phyloP scores from a whole-genome alignment of 1,140 invertebrate species.

The Hyles vespertilio region DNA sequence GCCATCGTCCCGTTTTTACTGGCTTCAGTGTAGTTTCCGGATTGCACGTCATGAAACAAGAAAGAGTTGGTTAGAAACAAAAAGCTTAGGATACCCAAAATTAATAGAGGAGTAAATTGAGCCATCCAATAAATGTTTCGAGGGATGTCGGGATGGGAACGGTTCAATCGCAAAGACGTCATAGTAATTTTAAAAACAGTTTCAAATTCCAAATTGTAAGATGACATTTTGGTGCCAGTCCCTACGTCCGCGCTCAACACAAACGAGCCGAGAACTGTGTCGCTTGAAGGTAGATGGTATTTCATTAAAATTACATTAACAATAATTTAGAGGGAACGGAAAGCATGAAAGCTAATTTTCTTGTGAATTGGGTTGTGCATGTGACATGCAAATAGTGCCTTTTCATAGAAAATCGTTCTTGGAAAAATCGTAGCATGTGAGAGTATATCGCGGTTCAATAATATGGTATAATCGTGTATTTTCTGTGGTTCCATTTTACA shows the following conservation, averaged over 20 bases:
- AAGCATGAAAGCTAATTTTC: constrained; percentile 4
- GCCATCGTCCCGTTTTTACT: constrained; percentile 36
- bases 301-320: no score
- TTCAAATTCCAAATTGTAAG: constrained; percentile 24
- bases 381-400: constrained; percentile 4
- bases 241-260: not conserved
- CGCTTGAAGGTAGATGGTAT: no score
- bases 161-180: constrained; percentile 21
- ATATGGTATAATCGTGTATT: no score
- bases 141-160: constrained; percentile 22
- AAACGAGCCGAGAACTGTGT: no score
- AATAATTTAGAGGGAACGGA: not conserved
- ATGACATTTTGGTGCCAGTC: not conserved
- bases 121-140: constrained; percentile 22
- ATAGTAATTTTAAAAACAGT: constrained; percentile 26
- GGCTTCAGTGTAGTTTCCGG: constrained; percentile 29
- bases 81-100: constrained; percentile 16
- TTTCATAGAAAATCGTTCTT: no score
- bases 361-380: constrained; percentile 1
- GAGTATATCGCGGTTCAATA: no score
- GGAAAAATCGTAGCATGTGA: no score
- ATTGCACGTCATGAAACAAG: constrained; percentile 29
- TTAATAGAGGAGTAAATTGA: constrained; percentile 21
- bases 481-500: no score
- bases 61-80: constrained; percentile 30